These are phyloP conservation scores for Asarcornis scutulata DNA, from an alignment of 2,113 vertebrate species.

Conservation along the genomic window DNA sequence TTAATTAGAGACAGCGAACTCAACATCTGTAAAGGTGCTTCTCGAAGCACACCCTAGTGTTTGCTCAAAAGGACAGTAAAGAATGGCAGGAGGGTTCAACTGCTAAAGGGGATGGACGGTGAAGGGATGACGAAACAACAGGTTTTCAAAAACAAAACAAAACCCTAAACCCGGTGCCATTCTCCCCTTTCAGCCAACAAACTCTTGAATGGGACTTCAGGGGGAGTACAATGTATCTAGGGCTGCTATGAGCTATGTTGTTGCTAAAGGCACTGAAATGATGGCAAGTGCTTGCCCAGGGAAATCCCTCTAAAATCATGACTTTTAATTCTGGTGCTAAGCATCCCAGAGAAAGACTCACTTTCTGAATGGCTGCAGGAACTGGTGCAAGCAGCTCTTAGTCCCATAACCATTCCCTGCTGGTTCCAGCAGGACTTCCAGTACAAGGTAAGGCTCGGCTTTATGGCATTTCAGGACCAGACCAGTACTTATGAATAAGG, in stretches of 20 bases:
- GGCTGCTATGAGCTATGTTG: neutral
- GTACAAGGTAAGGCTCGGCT: neutral
- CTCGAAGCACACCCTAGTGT: constrained; percentile 1
- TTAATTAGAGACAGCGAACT: constrained; percentile 52
- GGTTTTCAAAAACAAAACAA: neutral
- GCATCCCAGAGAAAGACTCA: neutral
- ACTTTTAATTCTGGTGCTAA: neutral
- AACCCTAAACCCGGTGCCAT: neutral
- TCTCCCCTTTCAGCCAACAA: constrained; percentile 9
- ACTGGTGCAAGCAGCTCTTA: neutral
- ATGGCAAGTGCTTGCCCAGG: neutral
- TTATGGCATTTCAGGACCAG: neutral
- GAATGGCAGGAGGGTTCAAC: constrained; percentile 26
- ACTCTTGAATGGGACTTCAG: neutral
- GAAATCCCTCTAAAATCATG: neutral
- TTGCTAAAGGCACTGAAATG: neutral
- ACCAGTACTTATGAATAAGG: neutral
- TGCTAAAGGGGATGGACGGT: neutral
- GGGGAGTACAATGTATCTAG: neutral
- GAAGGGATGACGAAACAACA: neutral
- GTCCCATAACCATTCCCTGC: neutral
- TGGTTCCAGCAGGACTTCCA: neutral
- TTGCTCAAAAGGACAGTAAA: constrained; percentile 39
- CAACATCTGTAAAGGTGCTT: constrained; percentile 32
- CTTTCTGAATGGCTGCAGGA: neutral